phyloP scores from a whole-genome alignment of 2,888 invertebrate species.

The Polietes domitor region DNA sequence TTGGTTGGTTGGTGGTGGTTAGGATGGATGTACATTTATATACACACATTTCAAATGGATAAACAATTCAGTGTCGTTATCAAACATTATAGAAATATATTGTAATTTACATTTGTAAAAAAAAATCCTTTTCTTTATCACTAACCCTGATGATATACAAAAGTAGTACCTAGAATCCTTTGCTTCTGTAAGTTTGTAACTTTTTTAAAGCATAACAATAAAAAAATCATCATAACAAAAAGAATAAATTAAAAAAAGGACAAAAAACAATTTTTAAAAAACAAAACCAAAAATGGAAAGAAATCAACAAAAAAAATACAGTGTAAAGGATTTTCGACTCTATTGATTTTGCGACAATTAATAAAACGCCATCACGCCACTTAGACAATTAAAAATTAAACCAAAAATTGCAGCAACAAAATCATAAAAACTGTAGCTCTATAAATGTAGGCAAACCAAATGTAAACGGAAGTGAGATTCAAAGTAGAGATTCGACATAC shows the following conservation, averaged over 20 bases:
- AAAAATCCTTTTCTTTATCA: neutral
- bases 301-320: constrained; percentile 8
- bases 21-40: constrained; percentile 32
- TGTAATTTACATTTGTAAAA: constrained; percentile 11
- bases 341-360: constrained; percentile 24
- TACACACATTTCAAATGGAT: constrained; percentile 21
- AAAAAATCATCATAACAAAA: constrained; percentile 13
- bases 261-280: neutral
- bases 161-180: constrained; percentile 33
- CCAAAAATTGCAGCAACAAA: constrained; percentile 29
- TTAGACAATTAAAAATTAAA: neutral
- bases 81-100: neutral
- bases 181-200: neutral
- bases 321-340: constrained; percentile 47
- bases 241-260: neutral
- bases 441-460: constrained; percentile 52
- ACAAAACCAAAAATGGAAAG: neutral
- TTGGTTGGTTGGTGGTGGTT: constrained; percentile 48
- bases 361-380: neutral
- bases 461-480: neutral
- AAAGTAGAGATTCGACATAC: neutral
- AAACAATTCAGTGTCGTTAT: constrained; percentile 10
- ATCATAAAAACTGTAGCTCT: constrained; percentile 32
- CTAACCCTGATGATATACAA: neutral
- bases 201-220: constrained; percentile 15